Evolutionary conservation across 2,888 invertebrate species (phyloP).

Genomic region (Drosophila gaucha): DNA sequence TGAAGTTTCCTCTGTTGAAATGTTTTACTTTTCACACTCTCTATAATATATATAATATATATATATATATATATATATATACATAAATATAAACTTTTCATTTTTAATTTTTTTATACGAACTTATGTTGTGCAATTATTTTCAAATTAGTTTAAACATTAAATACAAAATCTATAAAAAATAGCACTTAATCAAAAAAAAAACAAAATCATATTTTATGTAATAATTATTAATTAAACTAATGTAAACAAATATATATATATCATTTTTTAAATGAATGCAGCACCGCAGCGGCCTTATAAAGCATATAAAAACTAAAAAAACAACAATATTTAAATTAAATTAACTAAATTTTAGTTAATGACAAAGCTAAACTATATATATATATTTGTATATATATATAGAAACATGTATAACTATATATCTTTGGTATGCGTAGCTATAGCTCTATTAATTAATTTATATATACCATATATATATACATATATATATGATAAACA

Average conservation of each 20-base stretch:
- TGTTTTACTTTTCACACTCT: conserved; percentile 31
- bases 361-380: conserved; percentile 37
- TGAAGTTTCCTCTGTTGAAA: conserved; percentile 45
- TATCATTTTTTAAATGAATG: conserved; percentile 29
- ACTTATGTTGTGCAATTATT: conserved; percentile 81
- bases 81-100: conserved; percentile 1
- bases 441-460: conserved; percentile 68
- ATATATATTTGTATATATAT: conserved; percentile 19
- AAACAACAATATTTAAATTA: conserved; percentile 29
- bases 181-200: conserved; percentile 21
- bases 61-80: conserved; percentile 4
- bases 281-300: conserved; percentile 77
- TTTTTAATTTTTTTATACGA: conserved; percentile 41
- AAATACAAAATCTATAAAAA: conserved; percentile 4
- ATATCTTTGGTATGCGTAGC: conserved; percentile 65
- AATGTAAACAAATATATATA: conserved; percentile 17
- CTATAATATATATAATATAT: conserved; percentile 30
- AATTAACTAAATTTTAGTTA: conserved; percentile 58
- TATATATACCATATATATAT: conserved; percentile 47
- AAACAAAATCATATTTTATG: conserved; percentile 3
- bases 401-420: conserved; percentile 17
- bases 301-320: conserved; percentile 33
- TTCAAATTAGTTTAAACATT: conserved; percentile 44
- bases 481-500: conserved; percentile 9
- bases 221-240: conserved; percentile 13